Base-by-base conservation (phyloP, 2,113 vertebrate species). In the Anguilla rostrata region DNA sequence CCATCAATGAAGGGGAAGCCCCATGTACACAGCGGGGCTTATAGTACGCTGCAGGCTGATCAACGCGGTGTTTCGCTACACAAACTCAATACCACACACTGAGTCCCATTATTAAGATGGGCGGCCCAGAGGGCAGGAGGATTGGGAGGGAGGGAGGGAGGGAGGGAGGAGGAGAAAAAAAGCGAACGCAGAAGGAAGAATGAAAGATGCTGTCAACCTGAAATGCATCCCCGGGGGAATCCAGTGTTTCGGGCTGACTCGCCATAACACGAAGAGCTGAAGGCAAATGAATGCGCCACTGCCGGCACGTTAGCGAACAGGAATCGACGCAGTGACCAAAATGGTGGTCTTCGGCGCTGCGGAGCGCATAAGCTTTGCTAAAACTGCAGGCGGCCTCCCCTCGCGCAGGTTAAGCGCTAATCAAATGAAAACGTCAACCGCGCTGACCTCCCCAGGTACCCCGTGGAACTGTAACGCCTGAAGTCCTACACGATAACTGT, bases 261-360 rank as follows among this genome's bases (percentile, higher is more conserved):
- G 83, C 53, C 81, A 39, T 63, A 87, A 89, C 16, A 89, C 71
- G 60, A 78, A 46, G 18, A 29, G 88, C 86, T 87, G 87, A 2
- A 26, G 78, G 83, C 89, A 93, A 94, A 92, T 90, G 88, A 92
- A 94, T 86, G 82, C 92, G 83, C 81, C 81, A 83, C 40, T 60
- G 85, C 75, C 6, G 57, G 34, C 79, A 46, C 78, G 91, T 81
- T 84, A 91, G 87, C 86, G 84, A 43, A 86, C 87, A 91, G 26
- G 82, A 39, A 90, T 89, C 82, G 0, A 85, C 92, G 87, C 63
- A 87, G 92, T 83, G 87, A 66, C 56, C 22, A 66, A 53, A 53
- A 53, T 14, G 12, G 7, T 53, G 49, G 49, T 53, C 49, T 12
- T 53, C 12, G 1, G 7, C 49, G 12, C 49, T 1, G 12, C 11